Percentiles rank a stretch among this genome's conserved stretches.
Conservation (phyloP, 2,888 invertebrate genomes). For the Neria commutata region DNA sequence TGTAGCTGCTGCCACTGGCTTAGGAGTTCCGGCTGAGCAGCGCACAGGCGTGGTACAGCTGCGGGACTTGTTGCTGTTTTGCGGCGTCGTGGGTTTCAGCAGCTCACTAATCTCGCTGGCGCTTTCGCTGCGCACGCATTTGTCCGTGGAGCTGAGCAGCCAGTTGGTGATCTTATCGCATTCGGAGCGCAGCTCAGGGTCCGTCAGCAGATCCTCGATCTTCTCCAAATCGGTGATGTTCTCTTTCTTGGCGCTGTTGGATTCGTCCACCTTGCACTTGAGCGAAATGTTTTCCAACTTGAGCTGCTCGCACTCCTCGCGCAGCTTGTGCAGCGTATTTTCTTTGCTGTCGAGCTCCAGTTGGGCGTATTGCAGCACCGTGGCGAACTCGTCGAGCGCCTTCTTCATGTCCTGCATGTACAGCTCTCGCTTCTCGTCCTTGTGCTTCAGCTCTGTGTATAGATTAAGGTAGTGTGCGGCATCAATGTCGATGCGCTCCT, state of each 20-base stretch:
- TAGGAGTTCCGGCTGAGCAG: conserved; percentile 20
- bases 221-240: conserved; percentile 55
- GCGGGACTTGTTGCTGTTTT: conserved; percentile 32
- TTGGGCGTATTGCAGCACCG: conserved; percentile 60
- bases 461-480: conserved; percentile 58
- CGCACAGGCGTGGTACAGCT: conserved; percentile 33
- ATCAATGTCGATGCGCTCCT: conserved; percentile 60
- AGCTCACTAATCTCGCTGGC: conserved; percentile 50
- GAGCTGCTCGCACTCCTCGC: conserved; percentile 59
- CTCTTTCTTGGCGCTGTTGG: conserved; percentile 43
- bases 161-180: conserved; percentile 59
- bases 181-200: conserved; percentile 55
- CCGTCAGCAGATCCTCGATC: conserved; percentile 53
- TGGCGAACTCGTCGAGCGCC: conserved; percentile 60
- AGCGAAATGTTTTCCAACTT: conserved; percentile 59
- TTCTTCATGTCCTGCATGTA: conserved; percentile 62
- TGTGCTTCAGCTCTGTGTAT: conserved; percentile 58
- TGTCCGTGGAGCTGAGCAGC: conserved; percentile 52
- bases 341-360: conserved; percentile 61
- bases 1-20: conserved; percentile 16
- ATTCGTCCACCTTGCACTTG: conserved; percentile 54
- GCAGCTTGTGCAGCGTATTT: conserved; percentile 50
- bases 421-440: conserved; percentile 59
- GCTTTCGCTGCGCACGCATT: conserved; percentile 50
- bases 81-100: conserved; percentile 45